Conservation (phyloP, 2,797 vertebrate genomes). For the Adelosebastes latens region DNA sequence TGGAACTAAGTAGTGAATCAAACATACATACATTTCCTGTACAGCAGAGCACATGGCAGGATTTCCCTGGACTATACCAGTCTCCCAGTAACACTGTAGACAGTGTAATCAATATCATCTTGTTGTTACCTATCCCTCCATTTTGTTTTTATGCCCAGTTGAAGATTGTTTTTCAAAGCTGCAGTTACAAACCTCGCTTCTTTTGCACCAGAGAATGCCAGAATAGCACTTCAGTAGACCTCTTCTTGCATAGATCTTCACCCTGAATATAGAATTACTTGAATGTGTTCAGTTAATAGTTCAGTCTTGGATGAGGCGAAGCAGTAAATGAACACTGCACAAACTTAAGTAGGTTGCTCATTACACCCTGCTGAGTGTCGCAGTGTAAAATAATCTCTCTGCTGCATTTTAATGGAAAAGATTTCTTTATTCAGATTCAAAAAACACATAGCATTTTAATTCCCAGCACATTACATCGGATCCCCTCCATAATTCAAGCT, state of each 20-base stretch:
- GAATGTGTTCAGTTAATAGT: conserved; percentile 14
- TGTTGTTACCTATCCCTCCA: not conserved
- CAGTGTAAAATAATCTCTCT: conserved; percentile 12
- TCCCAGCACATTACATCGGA: conserved; percentile 13
- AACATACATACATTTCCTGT: not conserved
- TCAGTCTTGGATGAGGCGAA: conserved; percentile 1
- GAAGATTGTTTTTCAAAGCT: not conserved
- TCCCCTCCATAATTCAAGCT: conserved; percentile 3
- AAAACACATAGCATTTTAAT: conserved; percentile 19
- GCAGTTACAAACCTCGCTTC: not conserved
- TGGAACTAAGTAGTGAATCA: not conserved
- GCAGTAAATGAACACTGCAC: conserved; percentile 21
- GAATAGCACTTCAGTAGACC: conserved; percentile 1
- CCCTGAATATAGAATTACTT: conserved; percentile 5
- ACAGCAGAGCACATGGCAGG: not conserved
- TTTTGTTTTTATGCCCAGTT: not conserved
- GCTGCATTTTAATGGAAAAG: conserved; percentile 11
- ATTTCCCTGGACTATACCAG: not conserved
- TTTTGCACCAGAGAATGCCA: not conserved
- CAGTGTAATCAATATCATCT: not conserved
- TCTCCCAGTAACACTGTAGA: not conserved
- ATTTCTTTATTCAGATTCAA: conserved; percentile 1
- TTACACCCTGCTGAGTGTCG: conserved; percentile 9
- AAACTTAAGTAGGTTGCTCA: conserved; percentile 26
- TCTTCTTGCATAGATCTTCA: not conserved